phyloP scores from a whole-genome alignment of 2,797 vertebrate genomes.

The Cheirogaleus major region DNA sequence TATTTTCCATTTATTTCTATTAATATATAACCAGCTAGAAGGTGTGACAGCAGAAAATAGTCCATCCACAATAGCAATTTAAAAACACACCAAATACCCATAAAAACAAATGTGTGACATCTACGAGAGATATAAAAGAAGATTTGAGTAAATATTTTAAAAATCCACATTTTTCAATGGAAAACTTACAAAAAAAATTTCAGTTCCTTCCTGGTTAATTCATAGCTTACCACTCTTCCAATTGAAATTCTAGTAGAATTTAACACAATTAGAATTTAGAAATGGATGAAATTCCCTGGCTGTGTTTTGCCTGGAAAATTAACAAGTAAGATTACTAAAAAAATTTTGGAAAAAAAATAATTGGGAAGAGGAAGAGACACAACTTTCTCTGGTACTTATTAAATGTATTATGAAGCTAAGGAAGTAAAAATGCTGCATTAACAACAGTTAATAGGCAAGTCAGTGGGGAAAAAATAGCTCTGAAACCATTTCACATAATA shows the following conservation, averaged over 20 bases:
- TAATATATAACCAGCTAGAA: neutral
- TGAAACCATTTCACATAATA: neutral
- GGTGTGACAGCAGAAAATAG: neutral
- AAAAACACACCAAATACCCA: neutral
- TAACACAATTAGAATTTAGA: neutral
- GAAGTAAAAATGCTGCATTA: neutral
- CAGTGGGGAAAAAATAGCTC: neutral
- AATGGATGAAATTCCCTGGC: neutral
- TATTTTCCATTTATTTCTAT: neutral
- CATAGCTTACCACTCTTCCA: neutral
- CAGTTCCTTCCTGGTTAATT: neutral
- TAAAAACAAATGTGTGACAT: neutral
- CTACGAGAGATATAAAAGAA: neutral
- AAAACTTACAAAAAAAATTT: neutral
- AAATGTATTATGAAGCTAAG: neutral
- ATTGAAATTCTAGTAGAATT: neutral
- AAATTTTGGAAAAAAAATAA: neutral
- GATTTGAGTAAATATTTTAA: neutral
- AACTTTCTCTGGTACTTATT: neutral
- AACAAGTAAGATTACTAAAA: neutral
- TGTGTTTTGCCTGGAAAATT: neutral
- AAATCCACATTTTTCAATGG: neutral
- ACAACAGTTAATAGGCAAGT: neutral
- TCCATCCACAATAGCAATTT: neutral
- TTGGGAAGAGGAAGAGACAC: neutral